Evolutionary conservation across 2,797 vertebrate species (phyloP).

Genomic region (Sebastolobus altivelis): DNA sequence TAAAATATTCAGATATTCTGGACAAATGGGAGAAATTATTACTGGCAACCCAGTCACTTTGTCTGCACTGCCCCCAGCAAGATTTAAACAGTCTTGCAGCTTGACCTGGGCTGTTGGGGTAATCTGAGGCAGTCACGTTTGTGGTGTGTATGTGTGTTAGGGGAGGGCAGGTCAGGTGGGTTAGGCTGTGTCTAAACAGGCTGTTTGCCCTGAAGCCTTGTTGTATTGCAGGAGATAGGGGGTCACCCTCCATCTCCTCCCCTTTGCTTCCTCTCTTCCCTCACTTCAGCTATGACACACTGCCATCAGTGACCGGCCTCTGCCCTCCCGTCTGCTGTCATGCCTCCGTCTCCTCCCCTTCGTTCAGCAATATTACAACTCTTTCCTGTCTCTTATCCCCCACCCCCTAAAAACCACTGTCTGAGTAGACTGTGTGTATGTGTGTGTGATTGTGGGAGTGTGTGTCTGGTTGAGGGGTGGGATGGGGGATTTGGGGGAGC

Average conservation of each 20-base stretch:
- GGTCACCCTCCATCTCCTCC: conserved; percentile 39
- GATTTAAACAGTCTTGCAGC: conserved; percentile 24
- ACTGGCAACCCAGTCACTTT: neutral
- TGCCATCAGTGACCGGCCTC: conserved; percentile 24
- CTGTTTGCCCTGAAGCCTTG: conserved; percentile 46
- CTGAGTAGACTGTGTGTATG: neutral
- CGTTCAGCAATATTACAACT: conserved; percentile 6
- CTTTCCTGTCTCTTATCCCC: conserved; percentile 8
- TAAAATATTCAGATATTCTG: neutral
- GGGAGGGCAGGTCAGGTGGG: conserved; percentile 39
- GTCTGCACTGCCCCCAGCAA: conserved; percentile 1
- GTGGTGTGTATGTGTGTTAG: conserved; percentile 4
- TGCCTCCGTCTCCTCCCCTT: conserved; percentile 7
- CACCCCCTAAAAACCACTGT: neutral
- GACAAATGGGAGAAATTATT: neutral
- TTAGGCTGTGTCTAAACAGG: conserved; percentile 63
- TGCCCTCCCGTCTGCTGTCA: conserved; percentile 12
- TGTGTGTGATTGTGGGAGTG: neutral
- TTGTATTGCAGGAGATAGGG: conserved; percentile 43
- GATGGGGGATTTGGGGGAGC: neutral
- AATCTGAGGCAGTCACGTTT: conserved; percentile 24
- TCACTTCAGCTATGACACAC: conserved; percentile 26
- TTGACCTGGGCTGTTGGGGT: conserved; percentile 29
- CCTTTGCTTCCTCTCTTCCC: conserved; percentile 31
- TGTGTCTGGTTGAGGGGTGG: conserved; percentile 12